Conservation (phyloP, 2,797 vertebrate species). For the Semaprochilodus insignis region DNA sequence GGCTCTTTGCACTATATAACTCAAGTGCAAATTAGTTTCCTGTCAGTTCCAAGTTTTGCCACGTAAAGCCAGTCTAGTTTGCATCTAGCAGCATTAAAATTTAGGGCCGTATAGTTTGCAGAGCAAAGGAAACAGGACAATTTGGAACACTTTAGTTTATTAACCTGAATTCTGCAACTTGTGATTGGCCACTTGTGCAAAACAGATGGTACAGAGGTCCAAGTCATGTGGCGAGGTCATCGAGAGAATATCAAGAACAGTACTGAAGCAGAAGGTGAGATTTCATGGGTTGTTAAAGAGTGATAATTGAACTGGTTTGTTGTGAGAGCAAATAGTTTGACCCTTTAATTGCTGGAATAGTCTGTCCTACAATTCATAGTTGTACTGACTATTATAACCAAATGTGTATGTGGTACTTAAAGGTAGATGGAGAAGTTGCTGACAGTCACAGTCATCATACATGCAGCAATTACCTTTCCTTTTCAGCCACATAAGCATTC, state of each 20-base stretch:
- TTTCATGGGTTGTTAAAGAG: background rate
- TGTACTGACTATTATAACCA: background rate
- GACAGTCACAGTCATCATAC: background rate
- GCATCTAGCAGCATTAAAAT: too few species aligned
- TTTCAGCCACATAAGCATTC: background rate
- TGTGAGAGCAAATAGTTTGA: background rate
- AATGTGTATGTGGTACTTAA: background rate
- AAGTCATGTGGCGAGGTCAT: too few species aligned
- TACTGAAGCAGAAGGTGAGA: background rate
- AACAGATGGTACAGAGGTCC: too few species aligned
- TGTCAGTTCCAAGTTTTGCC: too few species aligned
- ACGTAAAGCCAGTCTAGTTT: too few species aligned
- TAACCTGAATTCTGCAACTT: background rate
- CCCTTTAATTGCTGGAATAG: background rate
- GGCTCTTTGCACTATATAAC: too few species aligned
- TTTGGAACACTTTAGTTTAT: too few species aligned
- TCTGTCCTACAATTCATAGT: background rate
- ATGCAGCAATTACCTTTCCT: constrained; percentile 3
- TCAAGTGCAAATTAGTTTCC: too few species aligned
- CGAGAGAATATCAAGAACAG: background rate
- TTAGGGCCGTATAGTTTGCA: too few species aligned
- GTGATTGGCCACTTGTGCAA: background rate
- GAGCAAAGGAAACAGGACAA: too few species aligned
- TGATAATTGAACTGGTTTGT: too few species aligned
- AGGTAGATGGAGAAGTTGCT: background rate